Evolutionary conservation across 2,797 vertebrate genomes (phyloP).

Genomic region (Hylomyscus alleni): DNA sequence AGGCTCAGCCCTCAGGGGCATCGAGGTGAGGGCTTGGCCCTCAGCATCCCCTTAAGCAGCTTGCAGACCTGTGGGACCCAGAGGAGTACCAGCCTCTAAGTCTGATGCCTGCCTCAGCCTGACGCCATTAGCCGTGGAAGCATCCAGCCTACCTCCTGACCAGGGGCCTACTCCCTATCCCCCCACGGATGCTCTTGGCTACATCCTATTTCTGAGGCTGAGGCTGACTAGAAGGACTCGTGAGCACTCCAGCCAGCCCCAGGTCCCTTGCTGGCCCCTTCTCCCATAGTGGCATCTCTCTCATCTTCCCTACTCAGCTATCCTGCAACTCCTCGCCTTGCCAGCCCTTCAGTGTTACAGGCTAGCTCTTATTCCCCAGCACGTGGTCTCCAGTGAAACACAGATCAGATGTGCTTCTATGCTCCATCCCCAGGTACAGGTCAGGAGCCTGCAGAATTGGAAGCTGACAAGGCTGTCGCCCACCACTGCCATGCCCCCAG

Average conservation of each 20-base stretch:
- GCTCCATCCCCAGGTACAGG: background rate
- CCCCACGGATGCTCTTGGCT: background rate
- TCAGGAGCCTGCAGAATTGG: background rate
- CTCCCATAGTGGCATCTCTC: background rate
- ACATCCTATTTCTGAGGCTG: background rate
- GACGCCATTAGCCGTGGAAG: background rate
- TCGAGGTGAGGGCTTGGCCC: too few relatives aligned
- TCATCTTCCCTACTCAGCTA: too few relatives aligned
- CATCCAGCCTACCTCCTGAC: background rate
- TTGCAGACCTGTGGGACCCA: background rate
- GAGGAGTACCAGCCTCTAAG: background rate
- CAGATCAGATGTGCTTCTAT: background rate
- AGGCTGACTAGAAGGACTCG: background rate
- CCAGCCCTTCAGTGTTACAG: background rate
- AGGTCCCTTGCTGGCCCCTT: too few relatives aligned
- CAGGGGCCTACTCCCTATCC: too few relatives aligned
- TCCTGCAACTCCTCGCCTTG: background rate
- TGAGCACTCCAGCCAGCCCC: background rate
- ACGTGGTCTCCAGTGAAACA: background rate
- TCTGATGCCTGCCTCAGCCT: background rate
- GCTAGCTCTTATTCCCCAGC: background rate
- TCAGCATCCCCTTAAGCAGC: background rate
- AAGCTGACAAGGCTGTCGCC: background rate
- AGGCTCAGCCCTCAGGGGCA: too few relatives aligned
- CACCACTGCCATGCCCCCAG: background rate